A percentile compares a stretch with the other conserved stretches of the same genome.
These are phyloP conservation scores for Leucophenga montana DNA, from an alignment of 2,888 invertebrate species.

Conservation along the genomic window DNA sequence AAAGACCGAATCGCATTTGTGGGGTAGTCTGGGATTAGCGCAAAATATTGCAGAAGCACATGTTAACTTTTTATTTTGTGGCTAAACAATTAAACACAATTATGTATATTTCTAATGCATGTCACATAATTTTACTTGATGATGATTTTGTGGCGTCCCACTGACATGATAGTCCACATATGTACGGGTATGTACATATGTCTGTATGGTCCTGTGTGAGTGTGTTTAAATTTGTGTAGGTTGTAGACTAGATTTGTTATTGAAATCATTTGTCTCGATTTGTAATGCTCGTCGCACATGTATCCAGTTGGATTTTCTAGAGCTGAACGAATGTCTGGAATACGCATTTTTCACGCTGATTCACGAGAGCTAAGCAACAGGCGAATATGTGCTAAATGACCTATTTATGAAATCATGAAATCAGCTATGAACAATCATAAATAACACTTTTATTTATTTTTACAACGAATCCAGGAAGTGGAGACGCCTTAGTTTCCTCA, in stretches of 20 bases:
- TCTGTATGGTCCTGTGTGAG: neutral
- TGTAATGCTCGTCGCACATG: neutral
- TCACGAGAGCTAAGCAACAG: too few species aligned
- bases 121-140: constrained; percentile 20
- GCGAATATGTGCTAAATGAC: too few species aligned
- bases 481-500: too few species aligned
- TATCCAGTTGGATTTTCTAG: neutral
- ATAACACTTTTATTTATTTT: too few species aligned
- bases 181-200: neutral
- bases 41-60: neutral
- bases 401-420: too few species aligned
- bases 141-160: constrained; percentile 5
- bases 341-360: too few species aligned
- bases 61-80: neutral
- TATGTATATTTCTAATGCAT: constrained; percentile 25
- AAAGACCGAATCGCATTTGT: neutral
- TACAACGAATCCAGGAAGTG: too few species aligned
- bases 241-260: neutral
- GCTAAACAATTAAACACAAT: constrained; percentile 26
- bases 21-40: neutral
- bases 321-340: too few species aligned
- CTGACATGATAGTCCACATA: too few species aligned
- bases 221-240: neutral
- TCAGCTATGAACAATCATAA: too few species aligned
- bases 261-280: constrained; percentile 19